Evolutionary conservation across 2,113 vertebrate genomes (phyloP).

Genomic region (Calyptomena viridis): DNA sequence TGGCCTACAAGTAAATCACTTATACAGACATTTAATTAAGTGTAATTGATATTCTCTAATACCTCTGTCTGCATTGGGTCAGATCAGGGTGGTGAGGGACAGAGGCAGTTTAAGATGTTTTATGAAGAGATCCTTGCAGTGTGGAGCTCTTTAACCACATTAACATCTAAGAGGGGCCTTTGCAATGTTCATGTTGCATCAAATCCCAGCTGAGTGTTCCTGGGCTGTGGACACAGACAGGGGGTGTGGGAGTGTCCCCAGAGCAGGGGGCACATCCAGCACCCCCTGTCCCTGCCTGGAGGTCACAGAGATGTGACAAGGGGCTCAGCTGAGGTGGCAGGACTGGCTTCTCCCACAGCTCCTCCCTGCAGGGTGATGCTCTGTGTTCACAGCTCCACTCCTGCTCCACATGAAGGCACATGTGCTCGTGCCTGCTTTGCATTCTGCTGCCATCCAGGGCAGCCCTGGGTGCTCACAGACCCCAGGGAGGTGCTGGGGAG

Average conservation of each 20-base stretch:
- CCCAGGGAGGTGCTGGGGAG: too few relatives aligned
- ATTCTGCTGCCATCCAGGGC: background rate
- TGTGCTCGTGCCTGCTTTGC: background rate
- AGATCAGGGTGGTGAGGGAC: background rate
- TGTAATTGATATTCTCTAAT: background rate
- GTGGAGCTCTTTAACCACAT: rapidly evolving
- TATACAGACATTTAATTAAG: too few relatives aligned
- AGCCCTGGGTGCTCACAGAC: background rate
- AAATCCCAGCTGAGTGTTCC: background rate
- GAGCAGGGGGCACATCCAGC: background rate
- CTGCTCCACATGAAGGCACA: background rate
- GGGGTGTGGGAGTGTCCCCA: rapidly evolving
- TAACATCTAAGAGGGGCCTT: background rate
- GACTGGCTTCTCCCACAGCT: background rate
- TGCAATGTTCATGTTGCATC: background rate
- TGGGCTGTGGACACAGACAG: background rate
- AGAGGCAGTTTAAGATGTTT: background rate
- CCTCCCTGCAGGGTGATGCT: background rate
- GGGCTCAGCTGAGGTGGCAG: background rate
- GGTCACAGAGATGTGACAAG: background rate
- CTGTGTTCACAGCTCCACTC: background rate
- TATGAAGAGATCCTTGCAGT: rapidly evolving
- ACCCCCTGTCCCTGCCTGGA: rapidly evolving
- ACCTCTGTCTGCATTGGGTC: background rate
- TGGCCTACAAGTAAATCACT: background rate